Evolutionary conservation across 2,113 vertebrate genomes (phyloP).

Genomic region (Oceanodroma tethys): DNA sequence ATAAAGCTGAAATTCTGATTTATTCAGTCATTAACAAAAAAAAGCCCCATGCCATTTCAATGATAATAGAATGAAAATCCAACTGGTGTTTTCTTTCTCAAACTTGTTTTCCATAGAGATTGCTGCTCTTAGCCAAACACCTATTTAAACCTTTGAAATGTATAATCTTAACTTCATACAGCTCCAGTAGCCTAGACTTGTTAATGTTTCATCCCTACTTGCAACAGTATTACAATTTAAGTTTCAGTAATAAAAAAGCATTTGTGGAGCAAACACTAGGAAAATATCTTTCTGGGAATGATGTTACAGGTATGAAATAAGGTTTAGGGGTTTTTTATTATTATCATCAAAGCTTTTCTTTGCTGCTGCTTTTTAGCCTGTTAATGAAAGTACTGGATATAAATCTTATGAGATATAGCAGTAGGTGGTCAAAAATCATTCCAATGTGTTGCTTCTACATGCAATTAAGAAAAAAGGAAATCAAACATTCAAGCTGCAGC

Average conservation of each 20-base stretch:
- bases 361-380: background rate
- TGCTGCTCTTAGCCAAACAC: conserved; percentile 59
- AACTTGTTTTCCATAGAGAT: conserved; percentile 64
- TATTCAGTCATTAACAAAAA: conserved; percentile 71
- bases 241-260: conserved; percentile 56
- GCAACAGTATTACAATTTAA: conserved; percentile 55
- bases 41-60: conserved; percentile 52
- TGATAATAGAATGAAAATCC: conserved; percentile 68
- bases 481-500: conserved; percentile 32
- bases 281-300: conserved; percentile 23
- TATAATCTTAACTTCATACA: conserved; percentile 58
- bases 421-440: conserved; percentile 32
- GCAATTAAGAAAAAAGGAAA: conserved; percentile 43
- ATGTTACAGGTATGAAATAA: conserved; percentile 16
- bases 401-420: conserved; percentile 15
- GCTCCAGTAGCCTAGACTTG: conserved; percentile 23
- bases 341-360: conserved; percentile 21
- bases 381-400: conserved; percentile 18
- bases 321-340: background rate
- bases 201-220: conserved; percentile 59
- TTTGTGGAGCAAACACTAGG: conserved; percentile 17
- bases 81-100: conserved; percentile 63
- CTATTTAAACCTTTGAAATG: conserved; percentile 66
- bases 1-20: conserved; percentile 65
- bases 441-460: conserved; percentile 9